Conservation (phyloP, 2,888 invertebrate genomes). For the Dendrolimus houi region DNA sequence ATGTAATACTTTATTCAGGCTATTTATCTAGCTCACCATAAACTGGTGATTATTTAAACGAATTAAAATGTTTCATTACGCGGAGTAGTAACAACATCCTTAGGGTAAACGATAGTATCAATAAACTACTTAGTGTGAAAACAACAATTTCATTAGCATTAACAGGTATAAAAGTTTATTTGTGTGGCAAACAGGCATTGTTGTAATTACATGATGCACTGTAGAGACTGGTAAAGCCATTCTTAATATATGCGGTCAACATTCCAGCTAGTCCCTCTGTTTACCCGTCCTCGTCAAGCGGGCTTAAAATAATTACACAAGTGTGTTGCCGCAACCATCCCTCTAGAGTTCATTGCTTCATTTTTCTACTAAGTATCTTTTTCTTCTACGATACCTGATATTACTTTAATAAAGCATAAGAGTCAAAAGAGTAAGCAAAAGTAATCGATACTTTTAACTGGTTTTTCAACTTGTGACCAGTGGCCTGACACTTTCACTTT, state of each 20-base stretch:
- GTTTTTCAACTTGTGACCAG: conserved; percentile 34
- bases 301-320: conserved; percentile 73
- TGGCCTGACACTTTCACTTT: conserved; percentile 51
- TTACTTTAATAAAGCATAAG: neutral
- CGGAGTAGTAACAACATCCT: too few species aligned
- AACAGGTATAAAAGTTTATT: too few species aligned
- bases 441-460: conserved; percentile 39
- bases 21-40: too few species aligned
- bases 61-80: too few species aligned
- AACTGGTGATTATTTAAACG: too few species aligned
- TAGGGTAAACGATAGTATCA: too few species aligned
- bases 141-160: conserved; percentile 6
- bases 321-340: conserved; percentile 46
- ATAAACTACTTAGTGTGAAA: too few species aligned
- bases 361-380: neutral
- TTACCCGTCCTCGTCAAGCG: conserved; percentile 50
- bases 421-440: conserved; percentile 29
- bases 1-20: conserved; percentile 3
- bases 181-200: too few species aligned
- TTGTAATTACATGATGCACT: too few species aligned
- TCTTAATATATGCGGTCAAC: conserved; percentile 41
- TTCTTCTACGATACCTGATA: neutral
- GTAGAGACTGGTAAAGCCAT: conserved; percentile 1
- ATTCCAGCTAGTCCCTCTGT: conserved; percentile 55
- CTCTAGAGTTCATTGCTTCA: conserved; percentile 41